Evolutionary conservation across 2,113 vertebrate genomes (phyloP).

Genomic region (Hypomesus transpacificus): DNA sequence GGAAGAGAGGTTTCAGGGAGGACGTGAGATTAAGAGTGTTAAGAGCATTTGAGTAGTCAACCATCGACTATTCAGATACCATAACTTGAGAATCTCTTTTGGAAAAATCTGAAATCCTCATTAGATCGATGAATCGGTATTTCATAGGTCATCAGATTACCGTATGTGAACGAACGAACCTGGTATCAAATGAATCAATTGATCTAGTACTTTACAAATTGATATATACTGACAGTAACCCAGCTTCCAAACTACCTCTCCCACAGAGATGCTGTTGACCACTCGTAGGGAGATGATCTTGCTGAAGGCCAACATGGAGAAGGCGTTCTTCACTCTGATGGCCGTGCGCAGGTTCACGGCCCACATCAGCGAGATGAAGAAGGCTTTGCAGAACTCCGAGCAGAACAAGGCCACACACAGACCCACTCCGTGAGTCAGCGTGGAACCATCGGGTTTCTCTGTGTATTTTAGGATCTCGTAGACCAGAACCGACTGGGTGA

Average conservation of each 20-base stretch:
- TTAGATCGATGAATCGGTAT: too few species aligned
- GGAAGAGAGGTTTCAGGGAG: constrained; percentile 10
- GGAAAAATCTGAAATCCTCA: too few species aligned
- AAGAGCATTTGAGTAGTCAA: too few species aligned
- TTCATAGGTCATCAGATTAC: too few species aligned
- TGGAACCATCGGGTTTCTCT: constrained; percentile 11
- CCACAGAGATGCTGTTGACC: constrained; percentile 64
- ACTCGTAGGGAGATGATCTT: constrained; percentile 72
- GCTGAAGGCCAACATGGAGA: constrained; percentile 69
- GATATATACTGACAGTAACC: too few species aligned
- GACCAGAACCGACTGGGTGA: constrained; percentile 69
- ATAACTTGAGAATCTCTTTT: too few species aligned
- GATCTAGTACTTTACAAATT: too few species aligned
- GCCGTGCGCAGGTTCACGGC: constrained; percentile 75
- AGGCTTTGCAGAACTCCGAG: constrained; percentile 68
- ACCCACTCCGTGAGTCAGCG: constrained; percentile 54
- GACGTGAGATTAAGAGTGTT: neutral
- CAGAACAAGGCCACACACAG: constrained; percentile 72
- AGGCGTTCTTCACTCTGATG: constrained; percentile 72
- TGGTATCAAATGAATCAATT: too few species aligned
- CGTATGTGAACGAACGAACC: too few species aligned
- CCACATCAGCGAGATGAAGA: constrained; percentile 70
- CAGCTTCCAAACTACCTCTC: constrained; percentile 68
- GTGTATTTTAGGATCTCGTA: constrained; percentile 68
- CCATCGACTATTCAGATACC: too few species aligned